phyloP scores from a whole-genome alignment of 2,797 vertebrate species.

The Ibycter americanus region DNA sequence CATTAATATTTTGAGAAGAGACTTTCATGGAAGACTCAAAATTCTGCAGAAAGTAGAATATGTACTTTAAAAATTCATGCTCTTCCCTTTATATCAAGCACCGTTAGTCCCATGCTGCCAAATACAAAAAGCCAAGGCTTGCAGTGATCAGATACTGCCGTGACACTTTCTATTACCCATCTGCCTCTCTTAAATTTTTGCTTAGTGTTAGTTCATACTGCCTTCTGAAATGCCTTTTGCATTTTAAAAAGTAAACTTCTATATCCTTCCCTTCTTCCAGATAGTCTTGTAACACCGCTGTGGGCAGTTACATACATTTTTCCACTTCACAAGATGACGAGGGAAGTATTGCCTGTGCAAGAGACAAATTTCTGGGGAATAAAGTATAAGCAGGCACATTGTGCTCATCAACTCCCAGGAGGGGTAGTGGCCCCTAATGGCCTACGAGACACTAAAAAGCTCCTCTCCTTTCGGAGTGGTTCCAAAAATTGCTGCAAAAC shows the following conservation, averaged over 20 bases:
- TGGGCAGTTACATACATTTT: not conserved
- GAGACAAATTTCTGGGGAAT: not conserved
- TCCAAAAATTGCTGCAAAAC: not conserved
- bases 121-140: not conserved
- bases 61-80: not conserved
- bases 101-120: fast-evolving
- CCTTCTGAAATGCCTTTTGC: not conserved
- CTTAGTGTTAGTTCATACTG: not conserved
- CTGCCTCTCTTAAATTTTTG: not conserved
- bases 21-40: not conserved
- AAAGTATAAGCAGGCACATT: not conserved
- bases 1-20: not conserved
- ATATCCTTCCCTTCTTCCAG: not conserved
- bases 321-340: not conserved
- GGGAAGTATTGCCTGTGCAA: not conserved
- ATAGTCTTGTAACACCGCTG: not conserved
- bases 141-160: not conserved
- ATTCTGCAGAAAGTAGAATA: not conserved
- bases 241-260: slow-evolving; percentile 11
- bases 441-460: not conserved
- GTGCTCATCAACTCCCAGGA: not conserved
- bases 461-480: not conserved
- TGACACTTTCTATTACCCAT: not conserved
- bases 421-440: not conserved
- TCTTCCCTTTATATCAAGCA: not conserved